These are phyloP conservation scores for Nomada flava DNA, from an alignment of 2,888 invertebrate species.

Conservation along the genomic window DNA sequence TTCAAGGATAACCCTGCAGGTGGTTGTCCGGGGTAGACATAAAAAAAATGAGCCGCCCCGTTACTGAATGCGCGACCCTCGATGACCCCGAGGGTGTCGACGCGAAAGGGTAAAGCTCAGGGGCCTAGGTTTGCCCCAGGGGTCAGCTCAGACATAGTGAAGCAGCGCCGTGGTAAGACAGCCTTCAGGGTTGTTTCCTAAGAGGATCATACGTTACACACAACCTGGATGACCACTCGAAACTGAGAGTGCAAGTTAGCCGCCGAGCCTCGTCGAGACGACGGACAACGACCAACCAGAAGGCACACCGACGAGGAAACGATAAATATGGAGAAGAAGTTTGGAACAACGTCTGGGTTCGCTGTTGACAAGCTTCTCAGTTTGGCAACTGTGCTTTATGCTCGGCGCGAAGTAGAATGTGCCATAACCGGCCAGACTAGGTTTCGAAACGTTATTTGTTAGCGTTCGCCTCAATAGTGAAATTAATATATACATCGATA, in stretches of 20 bases:
- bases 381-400: not conserved
- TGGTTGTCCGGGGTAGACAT: slow-evolving; percentile 26
- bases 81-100: slow-evolving; percentile 24
- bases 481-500: no score
- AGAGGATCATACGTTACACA: slow-evolving; percentile 41
- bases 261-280: slow-evolving; percentile 18
- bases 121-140: slow-evolving; percentile 28
- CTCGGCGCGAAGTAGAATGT: not conserved
- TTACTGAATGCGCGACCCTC: slow-evolving; percentile 21
- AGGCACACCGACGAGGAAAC: slow-evolving; percentile 8
- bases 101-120: slow-evolving; percentile 40
- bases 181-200: slow-evolving; percentile 23
- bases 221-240: slow-evolving; percentile 35
- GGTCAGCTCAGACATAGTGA: slow-evolving; percentile 29
- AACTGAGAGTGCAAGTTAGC: slow-evolving; percentile 9
- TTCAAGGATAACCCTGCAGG: slow-evolving; percentile 29
- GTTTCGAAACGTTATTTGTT: no score
- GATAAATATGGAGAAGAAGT: slow-evolving; percentile 21
- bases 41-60: slow-evolving; percentile 14
- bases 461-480: no score
- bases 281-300: not conserved
- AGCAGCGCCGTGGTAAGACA: slow-evolving; percentile 15
- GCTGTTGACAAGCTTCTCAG: not conserved
- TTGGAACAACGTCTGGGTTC: not conserved
- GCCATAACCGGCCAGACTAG: no score